phyloP scores from a whole-genome alignment of 1,140 invertebrate species.

The Archivesica marissinica region DNA sequence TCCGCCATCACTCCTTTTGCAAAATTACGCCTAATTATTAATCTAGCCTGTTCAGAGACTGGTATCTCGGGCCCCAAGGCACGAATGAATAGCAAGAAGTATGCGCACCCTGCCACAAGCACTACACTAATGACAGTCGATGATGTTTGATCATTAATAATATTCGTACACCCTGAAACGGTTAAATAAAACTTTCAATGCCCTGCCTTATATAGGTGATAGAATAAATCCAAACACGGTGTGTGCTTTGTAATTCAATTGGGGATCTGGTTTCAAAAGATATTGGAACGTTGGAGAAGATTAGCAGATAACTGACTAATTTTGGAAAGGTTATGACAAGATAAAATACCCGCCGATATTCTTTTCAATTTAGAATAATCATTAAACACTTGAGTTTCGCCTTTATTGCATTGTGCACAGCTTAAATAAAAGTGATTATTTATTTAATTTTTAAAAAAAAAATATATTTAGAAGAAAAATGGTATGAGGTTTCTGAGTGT shows the following conservation, averaged over 20 bases:
- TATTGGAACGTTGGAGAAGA: background rate
- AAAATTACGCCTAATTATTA: constrained; percentile 35
- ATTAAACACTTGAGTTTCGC: background rate
- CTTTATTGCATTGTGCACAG: background rate
- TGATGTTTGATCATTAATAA: constrained; percentile 45
- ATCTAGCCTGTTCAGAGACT: background rate
- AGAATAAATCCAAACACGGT: background rate
- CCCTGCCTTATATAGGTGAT: constrained; percentile 4
- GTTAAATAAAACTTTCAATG: background rate
- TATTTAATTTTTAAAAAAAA: background rate
- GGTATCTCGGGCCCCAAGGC: constrained; percentile 1
- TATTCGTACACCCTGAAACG: background rate
- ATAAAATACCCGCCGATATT: constrained; percentile 13
- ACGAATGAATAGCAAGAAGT: background rate
- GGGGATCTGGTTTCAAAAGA: constrained; percentile 34
- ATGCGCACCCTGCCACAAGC: constrained; percentile 1
- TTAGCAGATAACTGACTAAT: constrained; percentile 32
- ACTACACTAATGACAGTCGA: background rate
- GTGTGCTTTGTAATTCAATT: constrained; percentile 43
- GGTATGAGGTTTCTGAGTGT: background rate
- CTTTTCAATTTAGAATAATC: constrained; percentile 32
- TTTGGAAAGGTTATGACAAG: constrained; percentile 47
- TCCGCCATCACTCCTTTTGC: background rate
- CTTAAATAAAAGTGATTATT: background rate
- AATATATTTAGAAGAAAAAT: background rate